These are phyloP conservation scores for Nautilus pompilius DNA, from an alignment of 1,140 invertebrate species.

Conservation along the genomic window DNA sequence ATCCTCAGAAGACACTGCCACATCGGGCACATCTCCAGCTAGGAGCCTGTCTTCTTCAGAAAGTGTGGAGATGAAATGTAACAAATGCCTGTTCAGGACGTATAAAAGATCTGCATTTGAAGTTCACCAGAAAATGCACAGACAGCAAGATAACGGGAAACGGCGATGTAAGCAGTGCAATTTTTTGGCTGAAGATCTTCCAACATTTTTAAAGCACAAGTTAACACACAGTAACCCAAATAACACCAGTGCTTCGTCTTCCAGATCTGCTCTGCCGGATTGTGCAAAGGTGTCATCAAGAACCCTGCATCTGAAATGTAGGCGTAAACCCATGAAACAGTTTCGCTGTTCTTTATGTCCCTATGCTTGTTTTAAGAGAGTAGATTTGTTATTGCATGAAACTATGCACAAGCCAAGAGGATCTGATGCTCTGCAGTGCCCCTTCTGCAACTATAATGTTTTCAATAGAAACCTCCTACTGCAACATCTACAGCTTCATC, in stretches of 20 bases:
- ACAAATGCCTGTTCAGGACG: slow-evolving; percentile 35
- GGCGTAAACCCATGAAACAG: slow-evolving; percentile 39
- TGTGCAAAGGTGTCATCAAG: slow-evolving; percentile 19
- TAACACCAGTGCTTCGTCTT: slow-evolving; percentile 2
- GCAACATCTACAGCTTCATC: slow-evolving; percentile 39
- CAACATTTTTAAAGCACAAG: slow-evolving; percentile 44
- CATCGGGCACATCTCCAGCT: too few relatives aligned
- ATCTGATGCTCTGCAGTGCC: slow-evolving; percentile 25
- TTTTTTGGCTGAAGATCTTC: slow-evolving; percentile 36
- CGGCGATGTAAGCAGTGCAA: slow-evolving; percentile 46
- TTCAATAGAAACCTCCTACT: slow-evolving; percentile 31
- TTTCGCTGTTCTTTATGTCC: slow-evolving; percentile 37
- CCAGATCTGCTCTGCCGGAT: slow-evolving; percentile 6
- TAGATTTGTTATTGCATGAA: slow-evolving; percentile 34
- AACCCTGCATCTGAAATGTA: slow-evolving; percentile 35
- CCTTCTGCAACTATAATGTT: slow-evolving; percentile 36
- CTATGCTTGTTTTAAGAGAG: slow-evolving; percentile 36
- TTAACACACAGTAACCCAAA: slow-evolving; percentile 21
- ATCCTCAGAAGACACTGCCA: slow-evolving; percentile 18
- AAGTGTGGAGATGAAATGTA: too few relatives aligned
- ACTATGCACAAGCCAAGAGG: slow-evolving; percentile 32
- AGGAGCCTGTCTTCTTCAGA: too few relatives aligned
- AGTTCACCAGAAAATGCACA: slow-evolving; percentile 31
- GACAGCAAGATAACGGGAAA: slow-evolving; percentile 17
- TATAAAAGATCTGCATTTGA: slow-evolving; percentile 30